phyloP scores from a whole-genome alignment of 2,797 vertebrate genomes.

The Intellagama lesueurii region DNA sequence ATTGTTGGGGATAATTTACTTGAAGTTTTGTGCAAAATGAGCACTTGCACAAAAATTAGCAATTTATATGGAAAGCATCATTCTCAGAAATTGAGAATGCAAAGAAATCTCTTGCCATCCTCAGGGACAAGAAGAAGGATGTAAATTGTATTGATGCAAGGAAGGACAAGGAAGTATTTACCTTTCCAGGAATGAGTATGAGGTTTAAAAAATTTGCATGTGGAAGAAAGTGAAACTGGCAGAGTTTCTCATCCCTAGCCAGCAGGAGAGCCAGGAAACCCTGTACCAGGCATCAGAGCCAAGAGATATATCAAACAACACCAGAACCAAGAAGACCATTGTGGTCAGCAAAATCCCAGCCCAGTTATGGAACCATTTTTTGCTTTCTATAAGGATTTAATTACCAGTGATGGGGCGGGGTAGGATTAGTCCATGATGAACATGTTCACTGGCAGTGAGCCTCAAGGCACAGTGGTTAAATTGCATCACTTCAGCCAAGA shows the following conservation, averaged over 20 bases:
- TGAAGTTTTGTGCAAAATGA: too few species aligned
- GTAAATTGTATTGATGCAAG: too few species aligned
- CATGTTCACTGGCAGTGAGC: background rate
- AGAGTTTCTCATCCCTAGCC: too few species aligned
- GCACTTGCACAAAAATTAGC: too few species aligned
- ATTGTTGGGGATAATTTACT: too few species aligned
- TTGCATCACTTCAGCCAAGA: background rate
- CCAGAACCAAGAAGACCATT: background rate
- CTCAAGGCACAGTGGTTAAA: background rate
- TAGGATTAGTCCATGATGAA: background rate
- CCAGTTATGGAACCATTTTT: background rate
- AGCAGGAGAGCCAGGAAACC: background rate
- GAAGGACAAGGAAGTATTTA: too few species aligned
- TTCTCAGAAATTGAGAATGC: too few species aligned
- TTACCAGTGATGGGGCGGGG: background rate
- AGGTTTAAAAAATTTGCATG: background rate
- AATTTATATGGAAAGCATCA: too few species aligned
- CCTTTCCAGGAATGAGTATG: background rate
- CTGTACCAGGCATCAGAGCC: background rate
- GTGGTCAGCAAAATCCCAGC: background rate
- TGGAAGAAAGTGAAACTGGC: background rate
- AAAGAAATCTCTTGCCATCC: too few species aligned
- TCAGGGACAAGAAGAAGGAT: too few species aligned
- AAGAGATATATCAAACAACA: too few species aligned
- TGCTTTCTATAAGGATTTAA: background rate